These are phyloP conservation scores for Malurus alboscapulatus DNA, from an alignment of 2,113 vertebrate genomes.

Conservation along the genomic window DNA sequence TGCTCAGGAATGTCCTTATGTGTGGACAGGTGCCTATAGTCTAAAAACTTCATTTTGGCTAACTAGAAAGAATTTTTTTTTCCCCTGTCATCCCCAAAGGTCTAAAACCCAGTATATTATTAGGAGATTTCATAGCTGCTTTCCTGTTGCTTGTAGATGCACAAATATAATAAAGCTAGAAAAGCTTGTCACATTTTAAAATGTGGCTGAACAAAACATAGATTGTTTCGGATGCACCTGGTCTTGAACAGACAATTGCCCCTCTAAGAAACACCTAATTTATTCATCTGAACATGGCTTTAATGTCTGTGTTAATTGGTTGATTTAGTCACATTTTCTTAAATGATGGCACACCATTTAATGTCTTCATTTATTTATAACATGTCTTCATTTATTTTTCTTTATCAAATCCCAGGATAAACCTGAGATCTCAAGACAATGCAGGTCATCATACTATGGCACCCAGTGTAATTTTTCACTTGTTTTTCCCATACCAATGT, in stretches of 20 bases:
- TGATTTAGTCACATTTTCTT: neutral
- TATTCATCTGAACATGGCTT: neutral
- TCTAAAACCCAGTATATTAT: neutral
- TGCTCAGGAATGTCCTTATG: neutral
- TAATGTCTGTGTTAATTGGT: rapidly evolving
- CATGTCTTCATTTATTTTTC: neutral
- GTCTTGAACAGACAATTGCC: neutral
- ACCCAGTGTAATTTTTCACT: neutral
- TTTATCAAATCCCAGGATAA: neutral
- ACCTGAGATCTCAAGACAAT: neutral
- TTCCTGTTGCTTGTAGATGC: neutral
- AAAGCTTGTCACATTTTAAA: neutral
- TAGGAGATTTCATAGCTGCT: neutral
- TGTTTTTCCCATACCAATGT: neutral
- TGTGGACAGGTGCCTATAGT: neutral
- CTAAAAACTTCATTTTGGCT: neutral
- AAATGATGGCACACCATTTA: neutral
- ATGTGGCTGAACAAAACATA: neutral
- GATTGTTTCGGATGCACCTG: neutral
- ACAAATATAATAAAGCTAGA: neutral
- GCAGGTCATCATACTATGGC: neutral
- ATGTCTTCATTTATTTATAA: neutral
- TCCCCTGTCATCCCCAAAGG: neutral
- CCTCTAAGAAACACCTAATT: neutral
- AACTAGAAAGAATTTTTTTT: neutral